Base-by-base conservation (phyloP, 2,888 invertebrate species). In the Desoria tigrina region DNA sequence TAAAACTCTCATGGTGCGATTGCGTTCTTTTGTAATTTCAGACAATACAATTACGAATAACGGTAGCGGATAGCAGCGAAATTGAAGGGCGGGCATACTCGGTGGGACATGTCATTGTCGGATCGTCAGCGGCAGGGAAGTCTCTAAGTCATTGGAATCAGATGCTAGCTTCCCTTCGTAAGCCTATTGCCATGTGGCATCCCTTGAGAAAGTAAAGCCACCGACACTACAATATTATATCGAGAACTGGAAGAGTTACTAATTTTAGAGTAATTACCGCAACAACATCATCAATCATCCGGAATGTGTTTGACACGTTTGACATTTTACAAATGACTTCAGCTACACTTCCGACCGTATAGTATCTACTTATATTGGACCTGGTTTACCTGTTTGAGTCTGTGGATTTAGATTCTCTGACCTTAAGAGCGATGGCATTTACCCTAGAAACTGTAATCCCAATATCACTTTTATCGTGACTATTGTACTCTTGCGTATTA, bases 161-260 rank as follows among this genome's bases (percentile, higher is more conserved):
- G 81, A 91, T 91, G 90, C 83, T 91, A 78, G 84, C 88, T 39
- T 88, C 89, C 21, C 82, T 90, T 53, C 84, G 90, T 70, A 90
- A 89, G 78, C 90, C 90, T 0, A 87, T 90, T 9, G 88, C 90
- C 37, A 90, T 90, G 90, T 91, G 91, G 90, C 91, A 91, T 80
- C 86, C 87, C 39, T 81, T 91, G 50, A 81, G 89, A 76, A 84
- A 77, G 66, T 78, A 71, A 64, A 32, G 6, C 11, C n/a, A n/a
- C n/a, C 26, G 39, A 55, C 18, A 21, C 11, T 32, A 32, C 32
- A 32, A 32, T n/a, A n/a, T n/a, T n/a, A n/a, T n/a, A n/a, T 39
- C 16, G 42, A 39, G 16, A 14, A 14, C 42, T 39, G 42, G 16
- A 16, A 39, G 16, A 45, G 49, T 45, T 23, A n/a, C 4, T 45